phyloP scores from a whole-genome alignment of 2,797 vertebrate species.

The Anomalospiza imberbis region DNA sequence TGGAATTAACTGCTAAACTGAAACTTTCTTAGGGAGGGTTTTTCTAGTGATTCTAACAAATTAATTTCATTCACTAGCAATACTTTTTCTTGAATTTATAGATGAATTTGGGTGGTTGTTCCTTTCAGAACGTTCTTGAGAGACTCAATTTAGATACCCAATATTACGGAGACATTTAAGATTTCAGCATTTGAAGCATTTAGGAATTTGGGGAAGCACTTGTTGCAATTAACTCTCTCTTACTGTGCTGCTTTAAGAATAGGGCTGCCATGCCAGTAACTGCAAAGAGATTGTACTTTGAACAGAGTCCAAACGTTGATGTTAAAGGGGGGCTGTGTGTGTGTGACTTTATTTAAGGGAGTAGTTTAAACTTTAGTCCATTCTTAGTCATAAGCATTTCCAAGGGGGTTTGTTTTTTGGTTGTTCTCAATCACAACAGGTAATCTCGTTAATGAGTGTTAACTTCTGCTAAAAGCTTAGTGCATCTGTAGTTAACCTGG shows the following conservation, averaged over 20 bases:
- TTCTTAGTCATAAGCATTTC: conserved; percentile 59
- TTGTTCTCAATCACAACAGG: conserved; percentile 70
- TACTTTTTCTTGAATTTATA: neutral
- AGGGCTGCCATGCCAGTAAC: neutral
- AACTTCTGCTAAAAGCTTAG: conserved; percentile 71
- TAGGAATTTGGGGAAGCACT: conserved; percentile 37
- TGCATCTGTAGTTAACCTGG: conserved; percentile 58
- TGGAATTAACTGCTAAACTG: conserved; percentile 74
- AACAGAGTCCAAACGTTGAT: neutral
- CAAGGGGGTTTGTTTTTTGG: conserved; percentile 47
- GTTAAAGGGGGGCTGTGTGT: neutral
- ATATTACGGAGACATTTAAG: neutral
- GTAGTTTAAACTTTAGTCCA: conserved; percentile 41
- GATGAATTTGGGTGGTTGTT: neutral
- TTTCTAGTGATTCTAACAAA: neutral
- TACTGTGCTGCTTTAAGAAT: conserved; percentile 23
- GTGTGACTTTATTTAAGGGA: neutral
- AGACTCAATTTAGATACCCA: neutral
- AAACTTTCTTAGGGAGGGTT: conserved; percentile 60
- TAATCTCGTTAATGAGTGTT: conserved; percentile 76
- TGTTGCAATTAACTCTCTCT: conserved; percentile 34
- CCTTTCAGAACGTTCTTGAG: neutral
- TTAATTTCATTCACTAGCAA: neutral
- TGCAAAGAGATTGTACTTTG: neutral
- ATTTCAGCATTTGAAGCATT: neutral